Base-by-base conservation (phyloP, 2,113 vertebrate species). In the Mirza zaza region DNA sequence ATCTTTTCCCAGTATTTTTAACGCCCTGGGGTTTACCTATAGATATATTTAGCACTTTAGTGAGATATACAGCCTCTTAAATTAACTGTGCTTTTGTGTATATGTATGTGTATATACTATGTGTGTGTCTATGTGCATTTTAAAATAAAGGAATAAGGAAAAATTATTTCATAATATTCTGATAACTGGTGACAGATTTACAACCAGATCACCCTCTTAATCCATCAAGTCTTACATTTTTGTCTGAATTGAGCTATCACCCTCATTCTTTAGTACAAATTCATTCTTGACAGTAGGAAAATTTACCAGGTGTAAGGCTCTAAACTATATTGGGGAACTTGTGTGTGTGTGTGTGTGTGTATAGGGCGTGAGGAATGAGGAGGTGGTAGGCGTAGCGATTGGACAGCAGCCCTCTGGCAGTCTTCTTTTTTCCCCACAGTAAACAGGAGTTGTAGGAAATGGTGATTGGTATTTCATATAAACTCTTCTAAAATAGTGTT, bases 151-250 rank as follows among this genome's bases (percentile, higher is more conserved):
- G 34, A 55, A 57, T 65, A 42, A 55, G n/a, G 73, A 77, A 65
- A 76, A 77, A 21, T 84, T 90, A 59, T 61, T 96, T 95, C 84
- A 59, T 71, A 42, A 96, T 84, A 45, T 79, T 27, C 4, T 92
- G 63, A 9, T 96, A 76, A 61, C 48, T 48, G 23, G 10, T 97
- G 76, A 61, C 9, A 42, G 14, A 61, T 93, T 91, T 91, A 80
- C 13, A 82, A 73, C 15, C 67, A 63, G 27, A 57, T 86, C 10
- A 81, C 10, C 13, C 42, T 55, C 34, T 73, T 55, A 76, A 71
- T 70, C 93, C 45, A 71, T 52, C 25, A 76, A 8, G 15, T 61
- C 45, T 89, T 75, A 29, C 10, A 42, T 59, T 94, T 94, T 79
- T 89, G 32, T 57, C 39, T 73, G 20, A 70, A 48, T 63, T 79